Base-by-base conservation (phyloP, 2,888 invertebrate species). In the Anaspis maculata region DNA sequence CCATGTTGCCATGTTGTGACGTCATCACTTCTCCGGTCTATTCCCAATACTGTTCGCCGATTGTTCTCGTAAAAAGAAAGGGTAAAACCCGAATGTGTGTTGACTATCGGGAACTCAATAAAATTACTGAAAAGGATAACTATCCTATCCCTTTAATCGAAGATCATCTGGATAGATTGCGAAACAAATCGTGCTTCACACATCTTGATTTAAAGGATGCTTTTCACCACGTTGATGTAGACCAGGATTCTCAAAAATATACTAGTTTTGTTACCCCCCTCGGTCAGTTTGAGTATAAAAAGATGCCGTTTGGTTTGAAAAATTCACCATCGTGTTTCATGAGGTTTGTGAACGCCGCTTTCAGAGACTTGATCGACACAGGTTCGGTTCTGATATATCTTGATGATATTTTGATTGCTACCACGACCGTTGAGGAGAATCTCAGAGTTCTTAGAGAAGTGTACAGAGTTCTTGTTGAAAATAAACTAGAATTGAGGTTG, bases 21-120 rank as follows among this genome's bases (percentile, higher is more conserved):
- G n/a, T n/a, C n/a, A n/a, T n/a, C n/a, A n/a, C n/a, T n/a, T n/a
- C n/a, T n/a, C n/a, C n/a, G n/a, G n/a, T n/a, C n/a, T 5, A n/a
- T 14, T 32, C 33, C 3, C 15, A 30, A 19, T 33, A 15, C 14
- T 15, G 25, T n/a, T 29, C 30, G 9, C 29, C 27, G 15, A 33
- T 33, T 12, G 32, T 32, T 23, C 27, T 36, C 6, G 15, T 33
- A 10, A 37, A 19, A 19, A 38, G 21, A 9, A 33, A 36, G 24
- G 15, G n/a, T 29, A 24, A 24, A 24, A 24, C 12, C 10, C 9
- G 27, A 15, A 25, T 30, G 22, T 13, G 14, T 9, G 9, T 13
- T 4, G 14, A 27, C 19, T 34, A 12, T 15, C 10, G 34, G 9
- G 15, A 19, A 9, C 13, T 35, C 4, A 35, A 35, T 19, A 26